phyloP scores from a whole-genome alignment of 2,797 vertebrate species.

The Myotis vivesi region DNA sequence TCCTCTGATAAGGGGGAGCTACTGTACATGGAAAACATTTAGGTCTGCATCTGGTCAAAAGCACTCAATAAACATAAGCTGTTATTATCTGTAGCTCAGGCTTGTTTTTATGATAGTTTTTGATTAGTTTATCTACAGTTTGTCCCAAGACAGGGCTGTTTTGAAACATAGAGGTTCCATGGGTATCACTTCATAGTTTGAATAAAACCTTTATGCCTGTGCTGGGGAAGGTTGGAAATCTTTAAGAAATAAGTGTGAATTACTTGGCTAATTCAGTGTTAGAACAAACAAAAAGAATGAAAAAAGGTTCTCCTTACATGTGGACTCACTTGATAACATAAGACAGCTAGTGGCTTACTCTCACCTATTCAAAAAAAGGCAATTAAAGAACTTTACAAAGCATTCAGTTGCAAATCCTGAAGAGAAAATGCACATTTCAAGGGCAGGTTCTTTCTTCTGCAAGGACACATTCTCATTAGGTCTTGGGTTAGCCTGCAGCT shows the following conservation, averaged over 20 bases:
- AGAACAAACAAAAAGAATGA: constrained; percentile 18
- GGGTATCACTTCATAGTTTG: background rate
- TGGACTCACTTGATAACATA: constrained; percentile 2
- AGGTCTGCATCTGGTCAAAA: background rate
- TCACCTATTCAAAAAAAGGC: constrained; percentile 29
- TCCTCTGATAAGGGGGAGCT: background rate
- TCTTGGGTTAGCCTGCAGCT: background rate
- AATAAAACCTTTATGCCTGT: background rate
- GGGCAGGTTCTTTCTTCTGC: background rate
- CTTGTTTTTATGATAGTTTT: background rate
- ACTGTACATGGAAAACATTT: background rate
- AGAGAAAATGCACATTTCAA: background rate
- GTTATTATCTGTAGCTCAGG: background rate
- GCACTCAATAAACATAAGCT: background rate
- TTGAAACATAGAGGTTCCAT: background rate
- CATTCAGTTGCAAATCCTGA: background rate
- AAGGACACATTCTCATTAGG: background rate
- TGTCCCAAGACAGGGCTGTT: background rate
- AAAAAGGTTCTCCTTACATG: background rate
- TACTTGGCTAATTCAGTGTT: constrained; percentile 42
- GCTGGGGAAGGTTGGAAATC: background rate
- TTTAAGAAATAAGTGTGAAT: constrained; percentile 44
- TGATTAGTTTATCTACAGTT: background rate
- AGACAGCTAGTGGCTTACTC: background rate
- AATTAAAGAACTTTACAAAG: constrained; percentile 43